These are phyloP conservation scores for Asteroscopus sphinx DNA, from an alignment of 2,888 invertebrate species.

Conservation along the genomic window DNA sequence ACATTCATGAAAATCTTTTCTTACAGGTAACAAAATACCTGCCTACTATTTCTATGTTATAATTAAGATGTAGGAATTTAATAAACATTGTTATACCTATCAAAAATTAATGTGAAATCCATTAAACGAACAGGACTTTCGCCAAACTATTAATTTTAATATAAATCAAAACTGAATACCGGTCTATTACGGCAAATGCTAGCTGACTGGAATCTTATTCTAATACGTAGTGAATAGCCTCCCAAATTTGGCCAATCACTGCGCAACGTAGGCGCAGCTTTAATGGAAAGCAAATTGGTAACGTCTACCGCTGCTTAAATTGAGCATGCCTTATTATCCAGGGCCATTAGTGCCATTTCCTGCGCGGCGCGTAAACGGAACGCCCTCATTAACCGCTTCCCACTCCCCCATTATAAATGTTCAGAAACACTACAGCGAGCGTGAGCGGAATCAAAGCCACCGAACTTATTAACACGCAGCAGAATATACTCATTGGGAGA, in stretches of 20 bases:
- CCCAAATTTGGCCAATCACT: slow-evolving; percentile 57
- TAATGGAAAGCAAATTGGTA: slow-evolving; percentile 62
- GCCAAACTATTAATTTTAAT: slow-evolving; percentile 17
- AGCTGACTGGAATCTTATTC: slow-evolving; percentile 40
- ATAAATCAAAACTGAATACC: slow-evolving; percentile 41
- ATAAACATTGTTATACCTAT: no score
- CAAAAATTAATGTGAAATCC: no score
- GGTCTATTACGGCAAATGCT: slow-evolving; percentile 21
- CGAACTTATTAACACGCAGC: slow-evolving; percentile 48
- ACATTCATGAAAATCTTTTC: no score
- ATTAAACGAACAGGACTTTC: background rate
- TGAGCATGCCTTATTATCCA: slow-evolving; percentile 67
- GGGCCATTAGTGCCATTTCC: slow-evolving; percentile 69
- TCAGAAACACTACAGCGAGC: slow-evolving; percentile 49
- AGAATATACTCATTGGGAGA: slow-evolving; percentile 54
- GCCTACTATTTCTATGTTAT: no score
- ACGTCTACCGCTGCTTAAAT: slow-evolving; percentile 58
- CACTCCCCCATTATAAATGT: slow-evolving; percentile 44
- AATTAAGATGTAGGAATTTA: no score
- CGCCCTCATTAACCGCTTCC: slow-evolving; percentile 69
- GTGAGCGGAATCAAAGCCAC: slow-evolving; percentile 48
- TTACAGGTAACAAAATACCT: no score
- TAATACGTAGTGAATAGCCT: slow-evolving; percentile 49
- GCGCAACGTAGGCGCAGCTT: slow-evolving; percentile 52
- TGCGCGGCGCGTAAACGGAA: slow-evolving; percentile 58